Evolutionary conservation across 2,113 vertebrate genomes (phyloP).

Genomic region (Vombatus ursinus): DNA sequence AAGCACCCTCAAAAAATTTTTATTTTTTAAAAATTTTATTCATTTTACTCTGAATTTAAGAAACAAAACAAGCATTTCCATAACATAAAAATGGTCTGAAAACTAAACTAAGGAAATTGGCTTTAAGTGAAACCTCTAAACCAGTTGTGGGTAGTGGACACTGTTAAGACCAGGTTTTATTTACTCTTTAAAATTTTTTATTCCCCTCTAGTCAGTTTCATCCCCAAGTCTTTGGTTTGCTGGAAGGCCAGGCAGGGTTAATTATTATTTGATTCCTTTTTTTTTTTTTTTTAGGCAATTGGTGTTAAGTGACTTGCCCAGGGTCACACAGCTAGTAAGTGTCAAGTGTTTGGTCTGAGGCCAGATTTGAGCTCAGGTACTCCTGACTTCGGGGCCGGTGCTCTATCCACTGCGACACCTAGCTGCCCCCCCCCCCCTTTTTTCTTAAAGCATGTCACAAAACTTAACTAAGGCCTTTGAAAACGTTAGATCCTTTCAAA

Average conservation of each 20-base stretch:
- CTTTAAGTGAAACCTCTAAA: not conserved
- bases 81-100: conserved; percentile 2
- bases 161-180: not conserved
- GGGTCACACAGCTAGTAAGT: too few species aligned
- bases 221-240: not conserved
- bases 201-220: conserved; percentile 2
- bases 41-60: not conserved
- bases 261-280: not conserved
- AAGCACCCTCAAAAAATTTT: conserved; percentile 24
- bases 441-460: conserved; percentile 17
- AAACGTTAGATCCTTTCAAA: conserved; percentile 26
- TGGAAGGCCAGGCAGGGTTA: not conserved
- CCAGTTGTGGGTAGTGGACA: not conserved
- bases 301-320: too few species aligned
- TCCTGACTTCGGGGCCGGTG: too few species aligned
- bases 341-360: too few species aligned
- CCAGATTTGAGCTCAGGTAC: too few species aligned
- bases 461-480: conserved; percentile 44
- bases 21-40: not conserved
- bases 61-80: not conserved
- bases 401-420: too few species aligned
- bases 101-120: conserved; percentile 25
- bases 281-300: too few species aligned
- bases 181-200: conserved; percentile 23
- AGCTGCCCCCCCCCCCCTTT: too few species aligned